Percentiles rank a stretch among this genome's conserved stretches.
phyloP scores from a whole-genome alignment of 2,113 vertebrate genomes.

The Perccottus glenii region DNA sequence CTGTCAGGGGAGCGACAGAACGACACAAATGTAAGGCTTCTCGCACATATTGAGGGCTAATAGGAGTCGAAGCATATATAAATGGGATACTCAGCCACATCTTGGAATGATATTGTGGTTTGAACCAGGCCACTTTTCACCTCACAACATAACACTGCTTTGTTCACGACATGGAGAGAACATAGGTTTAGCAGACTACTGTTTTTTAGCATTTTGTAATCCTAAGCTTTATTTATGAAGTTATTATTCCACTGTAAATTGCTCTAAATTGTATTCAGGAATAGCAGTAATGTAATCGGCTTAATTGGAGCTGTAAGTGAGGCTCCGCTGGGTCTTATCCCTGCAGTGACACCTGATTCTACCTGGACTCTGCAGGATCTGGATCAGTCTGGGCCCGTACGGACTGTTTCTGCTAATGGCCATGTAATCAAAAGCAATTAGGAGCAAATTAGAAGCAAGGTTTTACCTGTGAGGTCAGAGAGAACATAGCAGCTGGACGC shows the following conservation, averaged over 20 bases:
- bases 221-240: constrained; percentile 45
- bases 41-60: constrained; percentile 62
- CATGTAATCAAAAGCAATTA: constrained; percentile 75
- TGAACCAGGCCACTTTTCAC: constrained; percentile 4
- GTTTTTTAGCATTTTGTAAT: constrained; percentile 32
- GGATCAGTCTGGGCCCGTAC: no score
- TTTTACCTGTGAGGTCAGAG: constrained; percentile 73
- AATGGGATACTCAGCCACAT: no score
- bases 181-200: constrained; percentile 18
- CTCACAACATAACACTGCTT: not conserved
- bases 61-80: no score
- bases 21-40: constrained; percentile 69
- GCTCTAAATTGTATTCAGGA: constrained; percentile 43
- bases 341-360: constrained; percentile 52
- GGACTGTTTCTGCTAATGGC: constrained; percentile 60
- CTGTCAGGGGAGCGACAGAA: constrained; percentile 72
- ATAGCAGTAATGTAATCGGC: constrained; percentile 50
- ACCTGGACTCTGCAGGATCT: constrained; percentile 51
- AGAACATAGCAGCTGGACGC: no score
- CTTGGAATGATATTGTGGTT: constrained; percentile 12
- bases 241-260: constrained; percentile 51
- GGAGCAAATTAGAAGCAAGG: constrained; percentile 67
- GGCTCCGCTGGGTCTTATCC: constrained; percentile 45
- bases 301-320: constrained; percentile 44
- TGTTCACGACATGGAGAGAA: not conserved